Base-by-base conservation (phyloP, 2,113 vertebrate genomes). In the Pseudolaguvia tuberculata region DNA sequence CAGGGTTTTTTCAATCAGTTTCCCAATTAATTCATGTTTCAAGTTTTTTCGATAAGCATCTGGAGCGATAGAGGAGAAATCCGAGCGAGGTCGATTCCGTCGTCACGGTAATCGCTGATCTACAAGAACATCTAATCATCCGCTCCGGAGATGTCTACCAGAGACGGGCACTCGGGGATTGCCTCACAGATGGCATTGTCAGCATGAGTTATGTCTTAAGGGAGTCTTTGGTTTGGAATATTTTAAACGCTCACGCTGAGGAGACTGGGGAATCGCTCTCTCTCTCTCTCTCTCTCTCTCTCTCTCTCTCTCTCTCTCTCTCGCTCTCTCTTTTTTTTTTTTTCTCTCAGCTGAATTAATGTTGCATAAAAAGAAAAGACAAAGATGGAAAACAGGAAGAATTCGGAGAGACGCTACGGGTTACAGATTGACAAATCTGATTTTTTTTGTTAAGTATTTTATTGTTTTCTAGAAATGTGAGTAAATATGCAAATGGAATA, bases 181-280 rank as follows among this genome's bases (percentile, higher is more conserved):
- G 79, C 23, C 66, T 71, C 27, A 35, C 72, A 77, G 70, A 77
- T 69, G 70, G 42, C 79, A 73, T 77, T 66, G 70, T 68, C 62
- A 72, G 66, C 29, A 53, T 70, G 71, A 73, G 45, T 80, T 69
- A 63, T 69, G 71, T 63, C 72, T 71, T 71, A 52, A 53, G 67
- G 75, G 67, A 27, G 75, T 39, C 57, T 70, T 70, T 45, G 48
- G 50, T 77, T 77, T 77, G 69, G 75, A 55, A 70, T 77, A 71
- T 70, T 77, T 77, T 77, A 77, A 77, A 77, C 57, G 52, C 67
- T 71, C 68, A 21, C 21, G 58, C 67, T 55, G 75, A 61, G 48
- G 31, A 29, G 56, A 77, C 67, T 9, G 57, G 68, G 68, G 55
- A 70, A 47, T 66, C 55, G 61, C 73, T 13, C 55, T 69, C 74